Base-by-base conservation (phyloP, 1,140 invertebrate genomes). In the Diabrotica virgifera region DNA sequence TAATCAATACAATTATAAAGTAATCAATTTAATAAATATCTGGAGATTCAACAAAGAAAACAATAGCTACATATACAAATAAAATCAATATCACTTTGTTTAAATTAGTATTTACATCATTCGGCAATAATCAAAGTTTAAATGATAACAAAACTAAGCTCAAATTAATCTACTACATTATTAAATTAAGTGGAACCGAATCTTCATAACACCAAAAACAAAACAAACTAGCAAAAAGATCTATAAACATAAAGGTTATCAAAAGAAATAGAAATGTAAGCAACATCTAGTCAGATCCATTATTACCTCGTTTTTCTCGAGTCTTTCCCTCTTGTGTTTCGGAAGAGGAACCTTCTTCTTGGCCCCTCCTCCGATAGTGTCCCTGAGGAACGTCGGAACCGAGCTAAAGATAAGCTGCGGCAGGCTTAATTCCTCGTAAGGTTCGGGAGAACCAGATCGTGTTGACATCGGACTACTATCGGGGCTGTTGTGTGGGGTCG, bases 401-500 rank as follows among this genome's bases (percentile, higher is more conserved):
- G 85, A 89, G 10, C 87, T 85, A 64, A 90, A 84, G 5, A 88
- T 77, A 5, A 87, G 78, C 4, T 86, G 85, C 5, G 83, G 80
- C 62, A 81, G 71, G 80, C 79, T 74, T 70, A 83, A 67, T 67
- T 69, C 72, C 65, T 81, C 80, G 5, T 73, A 71, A 0, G 77
- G 80, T 5, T 82, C 81, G 8, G 85, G 81, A 24, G 89, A 85
- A 66, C 82, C 78, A 64, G 85, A 78, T 71, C 89, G 74, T 36
- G 89, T 83, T 64, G 85, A 79, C 5, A 79, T 79, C 11, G 84
- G 81, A 76, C 83, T 81, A 67, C 84, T 82, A 76, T 87, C 86
- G 3, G 90, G 89, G 80, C 88, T 92, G 67, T 93, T 93, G 70
- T 89, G 91, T 5, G 93, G 93, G 11, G 92, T 94, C 0, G 91